Evolutionary conservation across 2,113 vertebrate species (phyloP), one percentile per base, ranked within the genome.

Genomic region (Syngnathus scovelli): DNA sequence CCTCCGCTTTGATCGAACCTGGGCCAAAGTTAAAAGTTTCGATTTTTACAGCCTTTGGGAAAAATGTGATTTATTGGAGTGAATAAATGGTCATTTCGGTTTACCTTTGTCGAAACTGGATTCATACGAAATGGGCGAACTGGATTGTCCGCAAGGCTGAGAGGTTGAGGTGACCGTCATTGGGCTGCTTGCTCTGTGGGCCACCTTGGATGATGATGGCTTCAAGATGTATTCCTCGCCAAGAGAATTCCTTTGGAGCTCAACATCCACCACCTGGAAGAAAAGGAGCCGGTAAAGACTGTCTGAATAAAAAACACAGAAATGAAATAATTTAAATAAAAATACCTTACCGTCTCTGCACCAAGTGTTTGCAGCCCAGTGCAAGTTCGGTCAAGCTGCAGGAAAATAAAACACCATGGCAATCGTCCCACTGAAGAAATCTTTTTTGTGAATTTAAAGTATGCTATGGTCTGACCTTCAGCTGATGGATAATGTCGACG

Each of bases 281-380:
- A 78, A 79, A 56, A 76, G 54, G 18, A 0, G 9, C 66, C 0
- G 79, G 51, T 36, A 39, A 1, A 77, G 73, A 61, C 10, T 7
- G 55, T 36, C 49, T 11, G 59, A 64, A 21, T 15, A 7, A 4
- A 72, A 61, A 67, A 66, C 18, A 61, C 7, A 69, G 5, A 5
- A n/a, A n/a, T 39, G 19, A 61, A 70, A 67, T 70, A 18, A 23
- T 23, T 23, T 23, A 23, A 23, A 23, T 23, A 58, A 33, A 58
- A n/a, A 38, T 15, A 41, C 75, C 94, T 87, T 91, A 98, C 97
- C 78, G 96, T 99, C 91, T 99, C 97, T 65, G 96, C 96, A 0
- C 97, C 97, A 1, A 99, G 93, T 1, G 96, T 99, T 92, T 99
- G 97, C 67, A 99, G 86, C 66, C 97, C 97, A 23, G 97, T 99